phyloP scores from a whole-genome alignment of 1,140 invertebrate genomes.

The Lordiphosa mommai region DNA sequence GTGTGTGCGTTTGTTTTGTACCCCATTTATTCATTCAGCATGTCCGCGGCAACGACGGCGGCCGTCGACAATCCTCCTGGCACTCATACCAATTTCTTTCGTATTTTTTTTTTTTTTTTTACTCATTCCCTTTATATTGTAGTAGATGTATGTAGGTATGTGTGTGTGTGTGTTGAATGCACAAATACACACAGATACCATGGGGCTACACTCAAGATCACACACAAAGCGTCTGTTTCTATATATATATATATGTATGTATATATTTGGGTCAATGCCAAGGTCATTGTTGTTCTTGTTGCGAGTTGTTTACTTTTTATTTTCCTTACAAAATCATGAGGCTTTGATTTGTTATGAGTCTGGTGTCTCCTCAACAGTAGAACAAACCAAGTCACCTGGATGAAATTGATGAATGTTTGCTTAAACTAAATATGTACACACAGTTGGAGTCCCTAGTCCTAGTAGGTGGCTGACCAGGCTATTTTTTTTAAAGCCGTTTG shows the following conservation, averaged over 20 bases:
- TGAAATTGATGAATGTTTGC: background rate
- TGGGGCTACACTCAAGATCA: conserved; percentile 55
- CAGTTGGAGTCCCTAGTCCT: too few relatives aligned
- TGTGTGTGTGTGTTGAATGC: conserved; percentile 28
- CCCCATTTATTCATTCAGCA: conserved; percentile 63
- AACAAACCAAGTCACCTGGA: background rate
- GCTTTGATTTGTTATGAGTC: background rate
- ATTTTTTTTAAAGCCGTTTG: too few relatives aligned
- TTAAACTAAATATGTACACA: too few relatives aligned
- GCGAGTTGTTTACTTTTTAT: conserved; percentile 44
- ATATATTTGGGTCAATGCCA: conserved; percentile 63
- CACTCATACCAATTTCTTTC: conserved; percentile 45
- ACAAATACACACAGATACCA: conserved; percentile 39
- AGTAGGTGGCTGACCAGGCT: too few relatives aligned
- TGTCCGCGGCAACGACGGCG: conserved; percentile 33
- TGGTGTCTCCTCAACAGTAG: background rate
- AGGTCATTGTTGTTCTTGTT: conserved; percentile 69
- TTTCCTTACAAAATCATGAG: conserved; percentile 1
- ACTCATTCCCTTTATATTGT: conserved; percentile 58
- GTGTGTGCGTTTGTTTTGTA: conserved; percentile 32
- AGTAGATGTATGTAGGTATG: background rate
- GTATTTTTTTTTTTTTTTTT: conserved; percentile 37
- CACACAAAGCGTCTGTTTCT: conserved; percentile 57
- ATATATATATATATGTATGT: conserved; percentile 31
- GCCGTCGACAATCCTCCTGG: conserved; percentile 41